A percentile compares a stretch with the other conserved stretches of the same genome.
These are phyloP conservation scores for Julus scandinavius DNA, from an alignment of 2,888 invertebrate genomes.

Conservation along the genomic window DNA sequence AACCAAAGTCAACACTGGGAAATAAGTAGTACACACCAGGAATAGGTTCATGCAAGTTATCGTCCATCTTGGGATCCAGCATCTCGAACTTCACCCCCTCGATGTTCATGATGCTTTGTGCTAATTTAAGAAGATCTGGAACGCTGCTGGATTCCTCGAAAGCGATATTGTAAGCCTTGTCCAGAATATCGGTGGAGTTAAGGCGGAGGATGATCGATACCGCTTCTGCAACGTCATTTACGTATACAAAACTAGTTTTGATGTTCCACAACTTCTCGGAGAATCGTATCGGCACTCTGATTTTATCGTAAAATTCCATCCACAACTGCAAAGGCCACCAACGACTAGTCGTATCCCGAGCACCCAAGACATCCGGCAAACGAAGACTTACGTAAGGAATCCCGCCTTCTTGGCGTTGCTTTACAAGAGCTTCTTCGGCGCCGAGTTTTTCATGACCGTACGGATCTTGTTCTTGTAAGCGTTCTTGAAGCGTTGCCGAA, in stretches of 20 bases:
- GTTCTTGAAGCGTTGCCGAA: constrained; percentile 61
- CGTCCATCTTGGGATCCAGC: constrained; percentile 55
- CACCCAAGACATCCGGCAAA: constrained; percentile 68
- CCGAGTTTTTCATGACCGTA: constrained; percentile 67
- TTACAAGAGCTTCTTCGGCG: constrained; percentile 66
- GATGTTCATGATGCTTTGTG: constrained; percentile 53
- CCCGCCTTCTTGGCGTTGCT: constrained; percentile 61
- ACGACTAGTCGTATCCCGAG: constrained; percentile 67
- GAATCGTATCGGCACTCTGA: constrained; percentile 63
- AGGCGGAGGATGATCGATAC: constrained; percentile 61
- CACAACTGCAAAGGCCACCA: constrained; percentile 68
- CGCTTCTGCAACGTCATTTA: constrained; percentile 66
- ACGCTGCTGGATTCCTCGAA: constrained; percentile 64
- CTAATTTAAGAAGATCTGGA: constrained; percentile 62
- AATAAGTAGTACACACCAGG: constrained; percentile 63
- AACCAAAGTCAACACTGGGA: constrained; percentile 66
- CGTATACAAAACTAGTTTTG: constrained; percentile 66
- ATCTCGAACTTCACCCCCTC: constrained; percentile 56
- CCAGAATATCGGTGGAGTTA: constrained; percentile 59
- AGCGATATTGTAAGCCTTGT: constrained; percentile 66
- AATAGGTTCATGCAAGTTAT: constrained; percentile 55
- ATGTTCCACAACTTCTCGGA: constrained; percentile 63
- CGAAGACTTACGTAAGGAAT: constrained; percentile 66
- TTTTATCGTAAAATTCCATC: constrained; percentile 63
- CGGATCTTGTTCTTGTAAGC: constrained; percentile 63